A percentile compares a stretch with the other conserved stretches of the same genome.
Evolutionary conservation across 2,888 invertebrate genomes (phyloP).

Genomic region (Diabrotica balteata): DNA sequence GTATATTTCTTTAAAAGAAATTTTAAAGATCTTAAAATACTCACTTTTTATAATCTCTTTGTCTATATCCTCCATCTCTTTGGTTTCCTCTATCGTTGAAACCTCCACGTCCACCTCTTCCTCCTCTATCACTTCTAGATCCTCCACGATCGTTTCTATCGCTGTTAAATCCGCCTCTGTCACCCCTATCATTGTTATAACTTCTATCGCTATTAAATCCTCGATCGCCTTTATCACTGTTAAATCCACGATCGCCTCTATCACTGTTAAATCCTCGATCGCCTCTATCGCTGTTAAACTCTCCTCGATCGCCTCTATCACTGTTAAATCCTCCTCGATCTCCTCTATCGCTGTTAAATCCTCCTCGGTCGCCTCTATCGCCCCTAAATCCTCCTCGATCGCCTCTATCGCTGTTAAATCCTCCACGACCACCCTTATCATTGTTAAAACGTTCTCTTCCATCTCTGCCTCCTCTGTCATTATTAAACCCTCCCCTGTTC

Average conservation of each 20-base stretch:
- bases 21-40: constrained; percentile 15
- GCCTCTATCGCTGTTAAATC: not conserved
- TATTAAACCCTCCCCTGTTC: too few relatives aligned
- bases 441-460: not conserved
- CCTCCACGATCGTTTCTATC: constrained; percentile 26
- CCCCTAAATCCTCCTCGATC: not conserved
- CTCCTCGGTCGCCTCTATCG: not conserved
- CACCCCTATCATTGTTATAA: constrained; percentile 5
- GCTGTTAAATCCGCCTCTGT: not conserved
- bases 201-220: too few relatives aligned
- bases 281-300: too few relatives aligned
- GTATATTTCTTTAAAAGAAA: too few relatives aligned
- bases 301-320: too few relatives aligned
- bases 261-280: too few relatives aligned
- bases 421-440: not conserved
- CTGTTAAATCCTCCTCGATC: not conserved
- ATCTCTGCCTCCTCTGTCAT: constrained; percentile 4
- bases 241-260: too few relatives aligned
- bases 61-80: constrained; percentile 37
- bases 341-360: not conserved
- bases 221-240: too few relatives aligned
- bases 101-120: constrained; percentile 31
- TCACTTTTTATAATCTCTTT: constrained; percentile 45
- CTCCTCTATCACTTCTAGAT: constrained; percentile 30
- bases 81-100: constrained; percentile 2